Base-by-base conservation (phyloP, 2,797 vertebrate genomes). In the Myotis findleyi region DNA sequence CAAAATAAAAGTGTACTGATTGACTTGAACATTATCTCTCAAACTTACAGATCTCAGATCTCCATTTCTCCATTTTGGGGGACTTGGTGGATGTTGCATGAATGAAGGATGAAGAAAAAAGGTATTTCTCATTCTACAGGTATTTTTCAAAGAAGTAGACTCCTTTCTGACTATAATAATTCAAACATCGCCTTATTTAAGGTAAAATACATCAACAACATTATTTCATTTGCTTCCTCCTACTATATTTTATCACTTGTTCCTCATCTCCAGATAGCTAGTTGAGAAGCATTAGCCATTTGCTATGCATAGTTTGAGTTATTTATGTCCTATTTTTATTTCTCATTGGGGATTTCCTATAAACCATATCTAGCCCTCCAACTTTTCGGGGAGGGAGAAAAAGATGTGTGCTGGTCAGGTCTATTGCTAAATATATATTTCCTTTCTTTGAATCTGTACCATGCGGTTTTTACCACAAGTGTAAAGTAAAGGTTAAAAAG, bases 331-430 rank as follows among this genome's bases (percentile, higher is more conserved):
- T 81, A 84, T 69, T 85, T 82, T 94, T 85, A 87, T 92, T 92
- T 93, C 87, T 94, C 73, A 81, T 20, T 88, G 66, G 44, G 33
- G 80, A 93, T 79, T 85, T 93, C n/a, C 59, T 93, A 72, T 57
- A 44, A 95, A 64, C 33, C n/a, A 1, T 51, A 47, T 79, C 38
- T 92, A 21, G 38, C 12, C 53, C 64, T 68, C 64, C 64, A 71
- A 9, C 21, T 90, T 62, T 12, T 23, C 20, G 14, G 20, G 13
- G 3, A 33, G 30, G n/a, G 7, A 4, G 4, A 62, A 87, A 80
- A 89, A 51, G 62, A 66, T 62, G 51, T 47, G 47, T 38, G 18
- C n/a, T 89, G 21, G 6, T 80, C 18, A n/a, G 44, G 20, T 83
- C 10, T 87, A 33, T 62, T 90, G 36, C 57, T 80, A 73, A 80